Conservation (phyloP, 2,113 vertebrate genomes). For the Trogon surrucura region DNA sequence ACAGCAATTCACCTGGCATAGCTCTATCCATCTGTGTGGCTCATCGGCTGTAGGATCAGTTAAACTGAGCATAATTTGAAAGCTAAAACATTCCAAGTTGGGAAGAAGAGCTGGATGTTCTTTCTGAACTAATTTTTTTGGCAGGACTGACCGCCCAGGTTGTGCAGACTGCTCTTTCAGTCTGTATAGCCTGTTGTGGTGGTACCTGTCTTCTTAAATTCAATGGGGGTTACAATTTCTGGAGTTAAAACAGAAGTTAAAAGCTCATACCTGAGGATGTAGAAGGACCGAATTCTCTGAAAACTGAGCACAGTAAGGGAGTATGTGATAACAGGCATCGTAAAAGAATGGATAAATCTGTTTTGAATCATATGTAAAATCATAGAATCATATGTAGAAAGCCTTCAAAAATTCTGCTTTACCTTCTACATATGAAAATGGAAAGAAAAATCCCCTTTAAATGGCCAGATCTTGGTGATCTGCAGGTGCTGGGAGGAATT, state of each 20-base stretch:
- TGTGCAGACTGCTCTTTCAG: neutral
- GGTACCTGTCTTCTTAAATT: neutral
- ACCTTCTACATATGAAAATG: neutral
- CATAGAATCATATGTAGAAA: neutral
- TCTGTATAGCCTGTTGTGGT: neutral
- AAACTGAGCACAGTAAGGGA: neutral
- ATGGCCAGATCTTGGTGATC: neutral
- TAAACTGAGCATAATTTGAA: neutral
- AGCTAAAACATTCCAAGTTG: neutral
- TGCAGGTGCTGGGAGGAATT: neutral
- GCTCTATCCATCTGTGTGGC: neutral
- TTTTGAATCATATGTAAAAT: neutral
- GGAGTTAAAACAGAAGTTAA: neutral
- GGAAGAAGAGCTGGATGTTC: neutral
- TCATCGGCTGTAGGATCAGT: neutral
- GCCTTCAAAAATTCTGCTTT: neutral
- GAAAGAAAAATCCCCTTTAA: neutral
- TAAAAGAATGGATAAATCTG: neutral
- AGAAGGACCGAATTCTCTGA: neutral
- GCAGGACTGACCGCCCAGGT: neutral
- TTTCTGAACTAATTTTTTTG: neutral
- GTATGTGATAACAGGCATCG: neutral
- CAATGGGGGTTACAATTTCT: neutral
- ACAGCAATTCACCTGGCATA: neutral
- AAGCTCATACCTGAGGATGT: neutral